Percentiles rank a stretch among this genome's conserved stretches.
phyloP scores from a whole-genome alignment of 2,113 vertebrate species.

The Mobula birostris region DNA sequence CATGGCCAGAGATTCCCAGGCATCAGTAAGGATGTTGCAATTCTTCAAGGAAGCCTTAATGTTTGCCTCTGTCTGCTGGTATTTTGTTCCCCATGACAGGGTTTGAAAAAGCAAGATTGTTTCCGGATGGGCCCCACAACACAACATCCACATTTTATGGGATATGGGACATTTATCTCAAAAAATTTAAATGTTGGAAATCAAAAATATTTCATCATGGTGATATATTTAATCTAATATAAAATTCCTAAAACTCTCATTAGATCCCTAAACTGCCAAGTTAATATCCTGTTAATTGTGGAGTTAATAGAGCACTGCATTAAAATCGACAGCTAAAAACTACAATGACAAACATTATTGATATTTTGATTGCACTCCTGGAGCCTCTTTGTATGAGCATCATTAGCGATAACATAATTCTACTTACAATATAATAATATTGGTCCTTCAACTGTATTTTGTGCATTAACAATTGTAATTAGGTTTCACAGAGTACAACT shows the following conservation, averaged over 20 bases:
- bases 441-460: background rate
- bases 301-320: background rate
- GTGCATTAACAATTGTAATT: conserved; percentile 1
- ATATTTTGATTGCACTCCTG: background rate
- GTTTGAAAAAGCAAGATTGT: too few species aligned
- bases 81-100: too few species aligned
- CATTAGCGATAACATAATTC: background rate
- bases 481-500: background rate
- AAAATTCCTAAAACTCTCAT: background rate
- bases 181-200: too few species aligned
- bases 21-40: too few species aligned
- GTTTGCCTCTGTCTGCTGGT: too few species aligned
- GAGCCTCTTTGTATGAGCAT: background rate
- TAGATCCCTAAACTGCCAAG: background rate
- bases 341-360: background rate
- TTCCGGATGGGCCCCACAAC: too few species aligned
- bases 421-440: background rate
- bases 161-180: too few species aligned
- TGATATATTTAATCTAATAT: background rate
- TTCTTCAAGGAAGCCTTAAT: too few species aligned
- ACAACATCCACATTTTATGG: too few species aligned
- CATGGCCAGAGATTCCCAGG: too few species aligned
- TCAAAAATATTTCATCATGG: background rate
- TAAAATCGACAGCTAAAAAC: background rate
- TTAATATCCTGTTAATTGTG: background rate